phyloP scores from a whole-genome alignment of 2,797 vertebrate genomes.

The Dallia pectoralis region DNA sequence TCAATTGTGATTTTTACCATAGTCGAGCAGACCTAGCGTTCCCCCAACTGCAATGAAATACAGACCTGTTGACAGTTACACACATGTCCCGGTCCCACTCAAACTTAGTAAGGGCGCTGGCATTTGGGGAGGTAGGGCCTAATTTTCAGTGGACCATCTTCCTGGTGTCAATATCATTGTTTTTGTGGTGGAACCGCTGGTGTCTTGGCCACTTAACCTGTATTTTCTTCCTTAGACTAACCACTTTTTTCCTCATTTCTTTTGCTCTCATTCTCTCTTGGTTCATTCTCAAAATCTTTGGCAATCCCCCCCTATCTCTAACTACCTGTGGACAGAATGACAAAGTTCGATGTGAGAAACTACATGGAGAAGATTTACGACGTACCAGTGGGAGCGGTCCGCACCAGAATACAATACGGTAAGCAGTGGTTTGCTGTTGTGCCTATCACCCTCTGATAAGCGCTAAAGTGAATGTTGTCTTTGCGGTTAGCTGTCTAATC shows the following conservation, averaged over 20 bases:
- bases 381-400: conserved; percentile 83
- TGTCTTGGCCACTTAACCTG: background rate
- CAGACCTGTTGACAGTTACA: too few relatives aligned
- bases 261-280: conserved; percentile 3
- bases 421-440: conserved; percentile 54
- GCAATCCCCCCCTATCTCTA: background rate
- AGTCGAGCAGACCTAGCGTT: too few relatives aligned
- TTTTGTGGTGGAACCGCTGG: background rate
- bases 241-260: background rate
- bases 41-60: too few relatives aligned
- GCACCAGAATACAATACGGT: conserved; percentile 94
- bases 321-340: conserved; percentile 82
- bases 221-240: background rate
- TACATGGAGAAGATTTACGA: conserved; percentile 92
- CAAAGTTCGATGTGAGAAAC: conserved; percentile 87
- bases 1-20: too few relatives aligned
- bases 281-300: background rate
- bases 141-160: background rate
- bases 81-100: too few relatives aligned
- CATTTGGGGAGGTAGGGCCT: too few relatives aligned
- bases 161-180: background rate
- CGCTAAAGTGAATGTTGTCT: background rate
- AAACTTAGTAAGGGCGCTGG: too few relatives aligned
- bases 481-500: background rate
- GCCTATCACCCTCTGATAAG: too few relatives aligned